A percentile compares a stretch with the other conserved stretches of the same genome.
phyloP scores from a whole-genome alignment of 2,113 vertebrate species.

The Bufo bufo region DNA sequence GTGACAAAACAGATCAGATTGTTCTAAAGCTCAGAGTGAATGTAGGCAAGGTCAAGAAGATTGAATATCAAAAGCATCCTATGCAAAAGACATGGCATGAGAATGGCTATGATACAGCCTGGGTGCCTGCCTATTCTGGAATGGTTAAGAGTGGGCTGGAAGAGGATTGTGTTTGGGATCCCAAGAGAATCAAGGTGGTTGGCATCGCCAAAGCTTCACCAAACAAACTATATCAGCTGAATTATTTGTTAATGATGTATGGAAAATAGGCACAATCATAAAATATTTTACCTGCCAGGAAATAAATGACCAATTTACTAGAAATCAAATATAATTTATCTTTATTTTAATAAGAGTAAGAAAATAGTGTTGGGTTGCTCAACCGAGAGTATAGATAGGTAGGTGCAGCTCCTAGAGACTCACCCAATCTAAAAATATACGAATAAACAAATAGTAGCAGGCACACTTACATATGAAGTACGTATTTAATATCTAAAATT shows the following conservation, averaged over 20 bases:
- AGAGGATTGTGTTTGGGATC: constrained; percentile 39
- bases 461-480: too few species aligned
- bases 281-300: background rate
- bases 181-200: background rate
- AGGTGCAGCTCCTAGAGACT: too few species aligned
- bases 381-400: too few species aligned
- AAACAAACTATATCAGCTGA: background rate
- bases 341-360: too few species aligned
- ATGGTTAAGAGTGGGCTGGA: constrained; percentile 43
- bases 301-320: too few species aligned
- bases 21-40: constrained; percentile 47
- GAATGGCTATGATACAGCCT: constrained; percentile 34
- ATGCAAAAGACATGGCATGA: constrained; percentile 52
- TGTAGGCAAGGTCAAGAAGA: constrained; percentile 46
- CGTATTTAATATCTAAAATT: too few species aligned
- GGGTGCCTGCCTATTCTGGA: background rate
- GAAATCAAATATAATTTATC: too few species aligned
- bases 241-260: background rate
- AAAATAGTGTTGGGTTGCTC: too few species aligned
- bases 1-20: background rate
- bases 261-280: background rate
- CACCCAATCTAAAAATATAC: too few species aligned
- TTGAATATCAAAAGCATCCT: constrained; percentile 7
- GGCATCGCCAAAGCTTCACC: background rate
- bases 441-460: too few species aligned